phyloP scores from a whole-genome alignment of 2,888 invertebrate species.

The Drosophila subquinaria region DNA sequence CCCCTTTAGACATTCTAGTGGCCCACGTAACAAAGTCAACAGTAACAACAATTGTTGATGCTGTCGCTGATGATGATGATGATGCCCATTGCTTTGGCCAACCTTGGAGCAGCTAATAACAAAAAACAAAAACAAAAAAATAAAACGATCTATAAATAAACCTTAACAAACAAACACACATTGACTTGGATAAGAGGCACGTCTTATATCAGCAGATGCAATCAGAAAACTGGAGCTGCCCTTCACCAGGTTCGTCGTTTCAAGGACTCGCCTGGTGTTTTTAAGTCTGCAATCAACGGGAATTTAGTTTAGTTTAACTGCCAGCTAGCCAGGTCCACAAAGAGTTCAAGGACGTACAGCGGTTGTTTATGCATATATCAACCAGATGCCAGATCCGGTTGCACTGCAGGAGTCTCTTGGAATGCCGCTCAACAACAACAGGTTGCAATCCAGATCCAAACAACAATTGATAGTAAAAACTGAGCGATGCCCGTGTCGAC shows the following conservation, averaged over 20 bases:
- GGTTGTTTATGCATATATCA: slow-evolving; percentile 63
- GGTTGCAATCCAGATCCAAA: slow-evolving; percentile 52
- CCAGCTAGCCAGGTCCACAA: slow-evolving; percentile 38
- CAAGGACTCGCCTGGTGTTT: slow-evolving; percentile 60
- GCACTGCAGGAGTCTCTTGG: slow-evolving; percentile 41
- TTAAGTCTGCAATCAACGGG: slow-evolving; percentile 69
- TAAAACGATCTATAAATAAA: slow-evolving; percentile 70
- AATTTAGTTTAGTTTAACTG: slow-evolving; percentile 74
- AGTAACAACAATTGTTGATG: slow-evolving; percentile 38
- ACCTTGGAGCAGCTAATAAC: slow-evolving; percentile 72
- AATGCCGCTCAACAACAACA: slow-evolving; percentile 71
- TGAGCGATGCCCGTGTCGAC: slow-evolving; percentile 46
- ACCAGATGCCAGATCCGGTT: slow-evolving; percentile 69
- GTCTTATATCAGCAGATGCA: slow-evolving; percentile 64
- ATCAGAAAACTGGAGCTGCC: slow-evolving; percentile 58
- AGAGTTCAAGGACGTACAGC: slow-evolving; percentile 79
- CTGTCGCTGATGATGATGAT: slow-evolving; percentile 28
- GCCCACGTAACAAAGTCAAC: slow-evolving; percentile 66
- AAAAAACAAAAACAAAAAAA: slow-evolving; percentile 9
- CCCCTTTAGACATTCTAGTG: slow-evolving; percentile 57
- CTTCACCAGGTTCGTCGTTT: slow-evolving; percentile 63
- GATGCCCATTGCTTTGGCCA: slow-evolving; percentile 70
- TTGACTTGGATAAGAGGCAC: slow-evolving; percentile 52
- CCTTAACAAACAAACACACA: slow-evolving; percentile 6
- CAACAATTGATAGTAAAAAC: slow-evolving; percentile 29